Evolutionary conservation across 2,888 invertebrate genomes (phyloP), one percentile per base, ranked within the genome.

Genomic region (Polydrusus tereticollis): DNA sequence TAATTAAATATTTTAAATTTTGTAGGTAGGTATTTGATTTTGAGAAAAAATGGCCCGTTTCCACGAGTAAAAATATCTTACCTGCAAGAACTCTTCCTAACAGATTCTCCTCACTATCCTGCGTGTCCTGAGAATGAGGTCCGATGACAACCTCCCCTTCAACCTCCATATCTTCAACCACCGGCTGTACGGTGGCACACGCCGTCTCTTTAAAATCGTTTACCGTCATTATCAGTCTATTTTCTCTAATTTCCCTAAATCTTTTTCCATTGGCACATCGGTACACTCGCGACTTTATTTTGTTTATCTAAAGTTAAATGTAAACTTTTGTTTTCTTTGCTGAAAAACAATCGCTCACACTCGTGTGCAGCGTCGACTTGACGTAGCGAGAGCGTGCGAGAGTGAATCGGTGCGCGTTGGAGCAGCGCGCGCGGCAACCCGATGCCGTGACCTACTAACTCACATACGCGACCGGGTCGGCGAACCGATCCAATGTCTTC

Each of bases 21-120:
- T n/a, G n/a, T n/a, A n/a, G n/a, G n/a, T n/a, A n/a, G n/a, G n/a
- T n/a, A n/a, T n/a, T n/a, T 26, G 26, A 26, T 26, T 26, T 5
- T 26, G 3, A 26, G 26, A 7, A 26, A 26, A n/a, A n/a, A n/a
- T n/a, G n/a, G n/a, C 29, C 29, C 29, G 5, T 29, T 29, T 29
- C 29, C 4, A 4, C 29, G 7, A 10, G 23, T 23, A 52, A 29
- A 29, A 29, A 55, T 18, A 10, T 69, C 74, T 86, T 85, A 89
- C 89, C 89, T 86, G 88, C 89, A 73, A 89, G 80, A 8, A 89
- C 89, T 76, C 88, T 83, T 75, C 89, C 89, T 18, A 89, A 83
- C 5, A 89, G 85, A 79, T 89, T 86, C 80, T 89, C 89, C 72
- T 83, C 87, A 65, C 78, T 78, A 21, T 76, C 75, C 18, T 72